Conservation (phyloP, 2,888 invertebrate species). For the Carterocephalus palaemon region DNA sequence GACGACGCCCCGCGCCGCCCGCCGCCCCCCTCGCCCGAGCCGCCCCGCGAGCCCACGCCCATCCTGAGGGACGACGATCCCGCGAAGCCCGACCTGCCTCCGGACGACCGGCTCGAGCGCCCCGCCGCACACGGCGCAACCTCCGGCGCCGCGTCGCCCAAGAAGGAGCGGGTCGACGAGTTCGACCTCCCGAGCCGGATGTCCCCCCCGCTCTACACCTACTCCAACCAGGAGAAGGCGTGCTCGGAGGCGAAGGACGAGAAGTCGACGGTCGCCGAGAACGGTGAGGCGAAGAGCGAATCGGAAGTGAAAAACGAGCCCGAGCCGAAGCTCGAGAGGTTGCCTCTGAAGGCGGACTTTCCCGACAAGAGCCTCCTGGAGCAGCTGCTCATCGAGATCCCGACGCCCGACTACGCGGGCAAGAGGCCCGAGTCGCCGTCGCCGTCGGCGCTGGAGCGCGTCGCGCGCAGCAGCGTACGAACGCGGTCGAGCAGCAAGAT, state of each 20-base stretch:
- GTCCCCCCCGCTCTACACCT: slow-evolving; percentile 87
- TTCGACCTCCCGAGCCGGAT: slow-evolving; percentile 83
- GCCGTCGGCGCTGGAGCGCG: slow-evolving; percentile 67
- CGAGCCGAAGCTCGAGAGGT: slow-evolving; percentile 54
- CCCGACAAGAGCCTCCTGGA: slow-evolving; percentile 83
- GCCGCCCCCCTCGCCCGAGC: slow-evolving; percentile 39
- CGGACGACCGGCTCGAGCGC: not conserved
- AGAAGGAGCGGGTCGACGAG: slow-evolving; percentile 55
- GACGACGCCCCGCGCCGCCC: slow-evolving; percentile 50
- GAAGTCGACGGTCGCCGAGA: slow-evolving; percentile 41
- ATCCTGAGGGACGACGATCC: slow-evolving; percentile 44
- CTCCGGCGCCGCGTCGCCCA: slow-evolving; percentile 35
- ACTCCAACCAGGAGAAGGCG: slow-evolving; percentile 85
- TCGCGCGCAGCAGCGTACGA: slow-evolving; percentile 76
- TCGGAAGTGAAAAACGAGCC: slow-evolving; percentile 35
- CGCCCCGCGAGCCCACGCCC: slow-evolving; percentile 55
- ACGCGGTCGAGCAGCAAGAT: slow-evolving; percentile 84
- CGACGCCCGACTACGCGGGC: slow-evolving; percentile 77
- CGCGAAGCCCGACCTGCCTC: slow-evolving; percentile 29
- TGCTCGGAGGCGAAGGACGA: slow-evolving; percentile 64
- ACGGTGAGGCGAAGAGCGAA: slow-evolving; percentile 48
- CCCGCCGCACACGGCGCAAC: no score
- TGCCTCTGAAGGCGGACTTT: slow-evolving; percentile 68
- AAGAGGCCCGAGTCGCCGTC: slow-evolving; percentile 71
- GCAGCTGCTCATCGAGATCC: slow-evolving; percentile 91